Conservation (phyloP, 2,797 vertebrate genomes). For the Hypotaenidia okinawae region DNA sequence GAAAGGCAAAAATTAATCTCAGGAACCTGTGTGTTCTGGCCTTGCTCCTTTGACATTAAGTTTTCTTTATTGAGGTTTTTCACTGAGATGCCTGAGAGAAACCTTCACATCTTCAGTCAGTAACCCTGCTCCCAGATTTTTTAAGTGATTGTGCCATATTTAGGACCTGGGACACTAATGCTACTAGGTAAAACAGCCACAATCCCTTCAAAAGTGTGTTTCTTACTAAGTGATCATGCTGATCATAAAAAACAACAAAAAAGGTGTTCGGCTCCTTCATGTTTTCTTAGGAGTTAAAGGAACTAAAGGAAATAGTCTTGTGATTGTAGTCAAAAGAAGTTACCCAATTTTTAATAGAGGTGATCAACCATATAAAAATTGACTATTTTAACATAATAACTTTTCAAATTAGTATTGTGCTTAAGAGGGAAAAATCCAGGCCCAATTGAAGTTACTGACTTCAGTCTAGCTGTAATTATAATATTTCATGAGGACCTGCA, state of each 20-base stretch:
- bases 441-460: background rate
- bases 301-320: background rate
- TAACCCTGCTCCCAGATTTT: background rate
- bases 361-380: background rate
- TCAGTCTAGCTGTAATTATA: background rate
- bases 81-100: background rate
- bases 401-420: background rate
- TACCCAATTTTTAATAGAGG: background rate
- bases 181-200: background rate
- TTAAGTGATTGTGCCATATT: background rate
- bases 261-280: background rate
- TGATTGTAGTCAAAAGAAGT: background rate
- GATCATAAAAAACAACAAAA: background rate
- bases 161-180: background rate
- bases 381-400: background rate
- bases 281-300: background rate
- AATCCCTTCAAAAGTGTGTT: background rate
- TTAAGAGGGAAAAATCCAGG: background rate
- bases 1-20: background rate
- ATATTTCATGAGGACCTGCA: background rate
- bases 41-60: background rate
- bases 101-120: background rate
- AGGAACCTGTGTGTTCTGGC: background rate
- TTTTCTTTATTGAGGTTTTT: background rate
- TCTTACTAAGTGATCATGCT: background rate